These are phyloP conservation scores for Chionis minor DNA, from an alignment of 2,113 vertebrate genomes.

Conservation along the genomic window DNA sequence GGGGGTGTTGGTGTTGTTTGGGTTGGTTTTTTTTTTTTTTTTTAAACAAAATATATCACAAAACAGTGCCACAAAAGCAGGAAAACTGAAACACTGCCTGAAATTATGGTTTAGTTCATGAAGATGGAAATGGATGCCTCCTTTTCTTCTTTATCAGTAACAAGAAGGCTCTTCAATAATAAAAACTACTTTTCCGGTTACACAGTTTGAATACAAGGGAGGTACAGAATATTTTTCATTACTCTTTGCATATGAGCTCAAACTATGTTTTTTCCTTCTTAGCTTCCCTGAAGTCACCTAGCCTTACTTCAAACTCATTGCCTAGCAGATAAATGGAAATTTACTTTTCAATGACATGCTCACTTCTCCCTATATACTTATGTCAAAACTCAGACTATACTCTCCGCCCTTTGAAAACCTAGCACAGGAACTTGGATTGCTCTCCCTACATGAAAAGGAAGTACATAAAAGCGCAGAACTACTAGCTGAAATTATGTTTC, in stretches of 20 bases:
- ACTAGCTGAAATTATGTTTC: background rate
- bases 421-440: background rate
- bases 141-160: background rate
- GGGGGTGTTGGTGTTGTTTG: too few species aligned
- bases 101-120: background rate
- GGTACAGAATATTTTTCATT: background rate
- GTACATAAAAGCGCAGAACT: background rate
- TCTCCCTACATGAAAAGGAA: background rate
- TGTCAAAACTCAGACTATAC: background rate
- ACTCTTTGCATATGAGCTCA: background rate
- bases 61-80: slow-evolving; percentile 2
- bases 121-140: background rate
- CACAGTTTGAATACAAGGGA: background rate
- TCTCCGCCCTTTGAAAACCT: background rate
- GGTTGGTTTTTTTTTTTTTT: background rate
- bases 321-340: background rate
- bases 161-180: background rate
- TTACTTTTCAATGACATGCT: background rate
- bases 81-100: background rate
- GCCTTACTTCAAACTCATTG: background rate
- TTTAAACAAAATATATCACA: slow-evolving; percentile 4
- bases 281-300: background rate
- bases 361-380: background rate
- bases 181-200: background rate
- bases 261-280: background rate